A percentile compares a stretch with the other conserved stretches of the same genome.
Conservation (phyloP, 1,140 invertebrate species). For the Dreissena rostriformis region DNA sequence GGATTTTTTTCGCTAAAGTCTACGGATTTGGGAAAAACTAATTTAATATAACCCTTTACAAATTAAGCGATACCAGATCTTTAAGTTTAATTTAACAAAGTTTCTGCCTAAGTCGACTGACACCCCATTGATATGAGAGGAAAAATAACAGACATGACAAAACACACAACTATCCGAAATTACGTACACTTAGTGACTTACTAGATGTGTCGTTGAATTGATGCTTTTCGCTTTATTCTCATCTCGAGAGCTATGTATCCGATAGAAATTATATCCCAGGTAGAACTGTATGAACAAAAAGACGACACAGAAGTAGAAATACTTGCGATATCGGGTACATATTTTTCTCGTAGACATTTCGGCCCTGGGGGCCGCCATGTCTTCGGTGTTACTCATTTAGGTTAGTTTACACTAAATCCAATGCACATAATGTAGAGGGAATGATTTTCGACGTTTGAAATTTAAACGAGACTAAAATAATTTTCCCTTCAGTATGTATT, state of each 20-base stretch:
- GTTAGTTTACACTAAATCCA: neutral
- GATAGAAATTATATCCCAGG: constrained; percentile 64
- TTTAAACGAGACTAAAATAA: no score
- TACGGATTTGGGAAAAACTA: no score
- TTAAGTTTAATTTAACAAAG: no score
- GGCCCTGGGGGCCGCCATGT: constrained; percentile 61
- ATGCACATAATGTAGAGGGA: no score
- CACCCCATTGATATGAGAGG: neutral
- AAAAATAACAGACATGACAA: neutral
- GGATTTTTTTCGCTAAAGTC: no score
- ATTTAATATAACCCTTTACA: no score
- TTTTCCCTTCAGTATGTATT: no score
- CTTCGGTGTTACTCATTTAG: constrained; percentile 10
- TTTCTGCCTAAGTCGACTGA: no score
- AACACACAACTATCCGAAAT: neutral
- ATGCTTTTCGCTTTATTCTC: neutral
- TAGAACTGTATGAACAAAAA: constrained; percentile 55
- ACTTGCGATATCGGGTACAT: constrained; percentile 60
- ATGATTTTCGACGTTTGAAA: no score
- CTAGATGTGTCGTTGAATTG: neutral
- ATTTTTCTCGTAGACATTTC: constrained; percentile 54
- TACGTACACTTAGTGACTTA: neutral
- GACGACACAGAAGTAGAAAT: constrained; percentile 59
- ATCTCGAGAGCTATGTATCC: neutral
- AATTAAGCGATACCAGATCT: no score